phyloP scores from a whole-genome alignment of 2,113 vertebrate species.

The Ifrita kowaldi region DNA sequence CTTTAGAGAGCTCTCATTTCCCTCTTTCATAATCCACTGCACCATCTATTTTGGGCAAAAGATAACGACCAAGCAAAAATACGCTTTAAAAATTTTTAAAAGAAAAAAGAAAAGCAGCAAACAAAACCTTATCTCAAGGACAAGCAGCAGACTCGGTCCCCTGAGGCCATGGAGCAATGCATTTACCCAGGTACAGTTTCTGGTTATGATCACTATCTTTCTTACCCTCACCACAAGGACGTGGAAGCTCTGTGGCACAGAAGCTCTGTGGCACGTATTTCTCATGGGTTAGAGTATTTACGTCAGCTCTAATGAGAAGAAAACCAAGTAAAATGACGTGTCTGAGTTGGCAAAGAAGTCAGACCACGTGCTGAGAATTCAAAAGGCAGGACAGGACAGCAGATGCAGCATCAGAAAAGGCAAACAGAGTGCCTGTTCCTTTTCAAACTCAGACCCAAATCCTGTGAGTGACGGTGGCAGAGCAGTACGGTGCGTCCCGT shows the following conservation, averaged over 20 bases:
- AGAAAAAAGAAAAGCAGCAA: neutral
- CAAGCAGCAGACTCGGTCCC: neutral
- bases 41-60: neutral
- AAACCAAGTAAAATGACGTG: constrained; percentile 29
- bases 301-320: constrained; percentile 21
- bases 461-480: accelerated
- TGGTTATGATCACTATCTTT: constrained; percentile 54
- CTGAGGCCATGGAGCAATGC: neutral
- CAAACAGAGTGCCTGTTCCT: neutral
- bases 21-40: neutral
- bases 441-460: neutral
- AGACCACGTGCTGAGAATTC: neutral
- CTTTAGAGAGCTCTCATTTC: constrained; percentile 1
- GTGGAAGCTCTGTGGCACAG: constrained; percentile 10
- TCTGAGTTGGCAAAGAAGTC: neutral
- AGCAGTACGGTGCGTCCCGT: accelerated
- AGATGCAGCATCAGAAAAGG: neutral
- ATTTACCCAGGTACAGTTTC: constrained; percentile 2
- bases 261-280: constrained; percentile 33
- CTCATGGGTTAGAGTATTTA: constrained; percentile 21
- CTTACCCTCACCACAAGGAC: neutral
- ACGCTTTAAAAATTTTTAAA: neutral
- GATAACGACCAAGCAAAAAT: neutral
- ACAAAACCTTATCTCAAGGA: neutral
- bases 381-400: neutral